Conservation (phyloP, 2,797 vertebrate genomes). For the Pseudotriccus pelzelni region DNA sequence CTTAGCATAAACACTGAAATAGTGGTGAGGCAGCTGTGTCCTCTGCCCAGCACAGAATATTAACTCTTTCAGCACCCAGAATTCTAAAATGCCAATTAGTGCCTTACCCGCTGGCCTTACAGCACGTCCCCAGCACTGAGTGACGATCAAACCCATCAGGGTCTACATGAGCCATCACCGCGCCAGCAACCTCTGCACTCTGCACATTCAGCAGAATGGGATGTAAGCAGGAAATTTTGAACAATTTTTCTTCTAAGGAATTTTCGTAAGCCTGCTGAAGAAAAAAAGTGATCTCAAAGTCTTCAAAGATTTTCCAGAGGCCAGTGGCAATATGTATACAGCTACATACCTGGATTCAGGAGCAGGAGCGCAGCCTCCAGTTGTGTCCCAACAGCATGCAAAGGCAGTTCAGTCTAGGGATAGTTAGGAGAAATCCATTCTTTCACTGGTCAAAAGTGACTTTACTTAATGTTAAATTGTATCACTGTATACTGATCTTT, state of each 20-base stretch:
- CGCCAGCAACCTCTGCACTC: accelerated
- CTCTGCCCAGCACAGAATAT: neutral
- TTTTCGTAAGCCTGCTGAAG: neutral
- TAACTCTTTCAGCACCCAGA: neutral
- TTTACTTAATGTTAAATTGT: neutral
- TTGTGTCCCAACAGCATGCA: neutral
- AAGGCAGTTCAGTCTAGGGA: neutral
- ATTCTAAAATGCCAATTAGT: neutral
- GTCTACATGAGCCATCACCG: accelerated
- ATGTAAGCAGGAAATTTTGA: neutral
- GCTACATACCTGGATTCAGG: neutral
- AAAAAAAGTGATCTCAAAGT: neutral
- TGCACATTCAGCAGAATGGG: neutral
- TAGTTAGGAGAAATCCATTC: neutral
- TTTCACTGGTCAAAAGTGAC: neutral
- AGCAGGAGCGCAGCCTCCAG: neutral
- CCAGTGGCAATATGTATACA: accelerated
- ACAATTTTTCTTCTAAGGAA: neutral
- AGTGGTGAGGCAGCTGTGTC: neutral
- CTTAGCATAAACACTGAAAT: neutral
- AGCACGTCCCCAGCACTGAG: neutral
- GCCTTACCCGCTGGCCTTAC: accelerated
- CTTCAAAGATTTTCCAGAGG: neutral
- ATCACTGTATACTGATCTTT: neutral
- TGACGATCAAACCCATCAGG: accelerated